Percentiles rank a stretch among this genome's conserved stretches.
phyloP scores from a whole-genome alignment of 1,140 invertebrate genomes.

The Philopotamus ludificatus region DNA sequence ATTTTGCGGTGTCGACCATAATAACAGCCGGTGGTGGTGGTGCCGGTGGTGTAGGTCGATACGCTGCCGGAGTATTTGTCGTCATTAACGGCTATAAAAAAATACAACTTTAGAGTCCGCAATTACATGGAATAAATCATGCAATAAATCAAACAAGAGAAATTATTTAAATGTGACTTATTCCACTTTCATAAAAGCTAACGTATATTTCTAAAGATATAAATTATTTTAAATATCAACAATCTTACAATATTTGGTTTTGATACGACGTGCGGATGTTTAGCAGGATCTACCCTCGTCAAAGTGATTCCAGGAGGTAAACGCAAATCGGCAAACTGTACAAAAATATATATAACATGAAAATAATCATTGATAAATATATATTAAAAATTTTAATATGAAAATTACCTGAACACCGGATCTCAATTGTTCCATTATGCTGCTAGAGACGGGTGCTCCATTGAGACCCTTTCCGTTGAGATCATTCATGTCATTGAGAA shows the following conservation, averaged over 20 bases:
- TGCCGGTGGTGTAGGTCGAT: conserved; percentile 45
- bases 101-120: no score
- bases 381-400: background rate
- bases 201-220: background rate
- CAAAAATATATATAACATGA: background rate
- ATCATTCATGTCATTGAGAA: background rate
- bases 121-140: no score
- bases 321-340: conserved; percentile 66
- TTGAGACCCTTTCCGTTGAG: background rate
- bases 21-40: conserved; percentile 50
- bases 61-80: conserved; percentile 46
- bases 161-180: background rate
- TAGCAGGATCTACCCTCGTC: conserved; percentile 71
- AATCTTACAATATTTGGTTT: conserved; percentile 33
- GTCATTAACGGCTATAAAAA: conserved; percentile 46
- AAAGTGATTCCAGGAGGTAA: conserved; percentile 81
- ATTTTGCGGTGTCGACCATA: conserved; percentile 48
- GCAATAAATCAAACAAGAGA: background rate
- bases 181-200: conserved; percentile 1
- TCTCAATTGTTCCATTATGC: conserved; percentile 62
- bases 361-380: background rate
- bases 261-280: conserved; percentile 44
- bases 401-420: conserved; percentile 55
- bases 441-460: conserved; percentile 47
- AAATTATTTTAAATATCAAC: no score